These are phyloP conservation scores for Lutraria rhynchaena DNA, from an alignment of 1,140 invertebrate species.

Conservation along the genomic window DNA sequence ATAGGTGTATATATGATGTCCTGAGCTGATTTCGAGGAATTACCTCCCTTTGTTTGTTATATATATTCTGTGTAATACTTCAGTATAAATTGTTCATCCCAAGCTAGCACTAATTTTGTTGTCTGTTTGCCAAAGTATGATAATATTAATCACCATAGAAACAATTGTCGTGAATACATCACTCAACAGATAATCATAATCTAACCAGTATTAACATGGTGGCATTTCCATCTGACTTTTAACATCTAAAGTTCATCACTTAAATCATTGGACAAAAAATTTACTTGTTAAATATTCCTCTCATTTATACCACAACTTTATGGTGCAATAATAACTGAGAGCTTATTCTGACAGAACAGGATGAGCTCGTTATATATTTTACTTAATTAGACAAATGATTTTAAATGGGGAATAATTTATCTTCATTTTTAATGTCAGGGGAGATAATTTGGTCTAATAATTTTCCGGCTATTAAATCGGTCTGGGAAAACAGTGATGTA, in stretches of 20 bases:
- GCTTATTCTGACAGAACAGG: conserved; percentile 27
- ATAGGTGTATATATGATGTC: too few species aligned
- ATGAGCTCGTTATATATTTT: conserved; percentile 36
- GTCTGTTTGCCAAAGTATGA: too few species aligned
- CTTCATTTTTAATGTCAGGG: conserved; percentile 48
- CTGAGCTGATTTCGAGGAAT: too few species aligned
- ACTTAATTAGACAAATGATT: conserved; percentile 57
- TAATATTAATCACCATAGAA: too few species aligned
- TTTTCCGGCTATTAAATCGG: conserved; percentile 47
- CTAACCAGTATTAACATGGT: background rate
- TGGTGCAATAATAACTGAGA: too few species aligned
- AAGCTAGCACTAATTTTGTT: too few species aligned
- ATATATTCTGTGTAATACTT: too few species aligned
- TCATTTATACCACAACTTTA: background rate
- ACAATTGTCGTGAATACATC: conserved; percentile 2
- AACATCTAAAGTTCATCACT: conserved; percentile 9
- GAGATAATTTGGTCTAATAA: conserved; percentile 44
- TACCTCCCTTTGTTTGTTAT: too few species aligned
- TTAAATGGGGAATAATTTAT: conserved; percentile 47
- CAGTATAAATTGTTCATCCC: too few species aligned
- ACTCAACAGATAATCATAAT: conserved; percentile 3
- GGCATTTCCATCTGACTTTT: conserved; percentile 16
- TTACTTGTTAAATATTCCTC: conserved; percentile 1
- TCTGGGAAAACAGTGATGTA: conserved; percentile 40
- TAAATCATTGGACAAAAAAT: conserved; percentile 18